phyloP scores from a whole-genome alignment of 1,140 invertebrate species.

The Temnothorax curvispinosus region DNA sequence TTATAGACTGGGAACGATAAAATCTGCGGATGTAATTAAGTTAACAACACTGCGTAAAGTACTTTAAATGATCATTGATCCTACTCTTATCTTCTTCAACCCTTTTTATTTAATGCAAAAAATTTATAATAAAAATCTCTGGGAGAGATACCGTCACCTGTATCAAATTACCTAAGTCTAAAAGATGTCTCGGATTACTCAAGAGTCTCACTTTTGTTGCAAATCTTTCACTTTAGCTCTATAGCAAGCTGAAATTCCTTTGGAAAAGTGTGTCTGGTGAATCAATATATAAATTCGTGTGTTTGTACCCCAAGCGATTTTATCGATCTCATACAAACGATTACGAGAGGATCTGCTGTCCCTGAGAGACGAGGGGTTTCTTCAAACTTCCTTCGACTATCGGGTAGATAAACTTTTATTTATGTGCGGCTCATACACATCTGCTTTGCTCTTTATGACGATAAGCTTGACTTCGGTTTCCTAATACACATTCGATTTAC shows the following conservation, averaged over 20 bases:
- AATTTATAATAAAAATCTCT: constrained; percentile 33
- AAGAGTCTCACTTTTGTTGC: background rate
- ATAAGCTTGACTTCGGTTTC: background rate
- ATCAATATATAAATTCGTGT: background rate
- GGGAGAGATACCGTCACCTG: background rate
- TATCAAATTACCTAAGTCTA: constrained; percentile 22
- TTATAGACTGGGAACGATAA: background rate
- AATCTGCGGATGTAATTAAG: background rate
- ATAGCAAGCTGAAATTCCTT: constrained; percentile 23
- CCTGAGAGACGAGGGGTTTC: background rate
- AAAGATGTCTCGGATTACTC: constrained; percentile 11
- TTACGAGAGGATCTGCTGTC: constrained; percentile 1
- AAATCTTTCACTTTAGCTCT: constrained; percentile 29
- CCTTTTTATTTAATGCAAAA: background rate
- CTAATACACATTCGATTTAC: background rate
- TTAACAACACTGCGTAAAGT: background rate
- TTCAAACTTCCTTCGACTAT: background rate
- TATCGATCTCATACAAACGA: constrained; percentile 12
- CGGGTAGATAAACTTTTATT: constrained; percentile 28
- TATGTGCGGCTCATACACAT: constrained; percentile 24
- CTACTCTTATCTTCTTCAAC: background rate
- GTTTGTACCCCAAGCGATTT: constrained; percentile 5
- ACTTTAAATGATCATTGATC: constrained; percentile 19
- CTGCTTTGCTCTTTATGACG: background rate
- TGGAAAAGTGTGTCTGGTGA: constrained; percentile 15